Conservation (phyloP, 2,888 invertebrate genomes). For the Drosophila melanocephala region DNA sequence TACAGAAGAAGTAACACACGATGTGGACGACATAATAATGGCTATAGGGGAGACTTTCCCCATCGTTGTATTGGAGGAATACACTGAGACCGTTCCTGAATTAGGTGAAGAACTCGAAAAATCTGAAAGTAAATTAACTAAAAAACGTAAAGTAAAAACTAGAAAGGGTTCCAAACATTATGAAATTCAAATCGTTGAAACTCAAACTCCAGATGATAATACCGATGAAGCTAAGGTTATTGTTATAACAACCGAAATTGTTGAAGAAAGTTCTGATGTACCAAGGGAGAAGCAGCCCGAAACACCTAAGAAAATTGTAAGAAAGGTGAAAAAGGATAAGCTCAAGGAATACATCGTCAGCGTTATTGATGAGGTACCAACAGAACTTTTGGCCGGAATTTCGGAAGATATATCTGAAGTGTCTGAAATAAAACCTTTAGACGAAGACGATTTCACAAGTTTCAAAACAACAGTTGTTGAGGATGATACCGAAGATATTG, state of each 20-base stretch:
- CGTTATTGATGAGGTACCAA: slow-evolving; percentile 79
- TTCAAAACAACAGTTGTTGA: slow-evolving; percentile 80
- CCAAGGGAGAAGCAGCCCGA: slow-evolving; percentile 72
- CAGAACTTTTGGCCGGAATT: slow-evolving; percentile 56
- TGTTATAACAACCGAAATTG: slow-evolving; percentile 82
- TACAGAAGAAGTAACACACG: slow-evolving; percentile 13
- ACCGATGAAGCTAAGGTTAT: slow-evolving; percentile 84
- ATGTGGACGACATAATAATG: slow-evolving; percentile 57
- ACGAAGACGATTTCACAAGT: slow-evolving; percentile 45
- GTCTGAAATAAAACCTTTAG: slow-evolving; percentile 31
- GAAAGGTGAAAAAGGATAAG: slow-evolving; percentile 76
- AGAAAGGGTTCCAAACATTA: slow-evolving; percentile 85
- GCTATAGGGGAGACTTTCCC: slow-evolving; percentile 63
- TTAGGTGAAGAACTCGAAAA: slow-evolving; percentile 67
- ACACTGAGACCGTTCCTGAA: slow-evolving; percentile 22
- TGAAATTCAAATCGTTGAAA: slow-evolving; percentile 86
- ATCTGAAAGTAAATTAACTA: slow-evolving; percentile 81
- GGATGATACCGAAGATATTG: slow-evolving; percentile 83
- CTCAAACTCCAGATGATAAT: slow-evolving; percentile 81
- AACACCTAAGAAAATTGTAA: slow-evolving; percentile 69
- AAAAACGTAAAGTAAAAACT: slow-evolving; percentile 86
- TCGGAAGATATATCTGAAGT: slow-evolving; percentile 45
- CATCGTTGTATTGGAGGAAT: slow-evolving; percentile 47
- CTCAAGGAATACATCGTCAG: slow-evolving; percentile 79
- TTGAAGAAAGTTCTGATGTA: slow-evolving; percentile 63